Conservation (phyloP, 2,797 vertebrate species). For the Mormyrops boulengeri region DNA sequence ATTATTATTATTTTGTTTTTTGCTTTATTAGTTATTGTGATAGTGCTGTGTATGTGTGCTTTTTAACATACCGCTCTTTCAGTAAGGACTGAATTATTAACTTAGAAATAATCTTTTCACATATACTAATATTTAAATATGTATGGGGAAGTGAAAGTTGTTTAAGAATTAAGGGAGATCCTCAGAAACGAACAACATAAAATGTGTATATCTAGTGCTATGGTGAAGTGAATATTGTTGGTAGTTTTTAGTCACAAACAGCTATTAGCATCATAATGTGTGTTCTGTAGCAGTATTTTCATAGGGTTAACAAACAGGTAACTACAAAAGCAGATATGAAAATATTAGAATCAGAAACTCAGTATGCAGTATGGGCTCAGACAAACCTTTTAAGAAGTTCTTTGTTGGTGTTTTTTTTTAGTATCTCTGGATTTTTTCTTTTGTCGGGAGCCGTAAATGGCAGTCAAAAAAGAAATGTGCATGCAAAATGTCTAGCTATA, state of each 20-base stretch:
- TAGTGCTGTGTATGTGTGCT: slow-evolving; percentile 43
- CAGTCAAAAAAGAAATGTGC: slow-evolving; percentile 25
- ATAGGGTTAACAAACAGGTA: slow-evolving; percentile 24
- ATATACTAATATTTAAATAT: slow-evolving; percentile 35
- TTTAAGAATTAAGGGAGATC: slow-evolving; percentile 12
- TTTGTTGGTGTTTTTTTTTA: slow-evolving; percentile 29
- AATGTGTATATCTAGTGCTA: slow-evolving; percentile 24
- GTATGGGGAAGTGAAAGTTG: slow-evolving; percentile 28
- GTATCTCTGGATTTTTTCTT: slow-evolving; percentile 26
- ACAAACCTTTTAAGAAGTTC: slow-evolving; percentile 21
- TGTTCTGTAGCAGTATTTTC: slow-evolving; percentile 27
- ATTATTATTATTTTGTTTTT: slow-evolving; percentile 27
- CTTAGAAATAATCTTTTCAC: slow-evolving; percentile 33
- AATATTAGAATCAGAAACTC: slow-evolving; percentile 13
- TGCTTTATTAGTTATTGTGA: slow-evolving; percentile 38
- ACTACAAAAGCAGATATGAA: slow-evolving; percentile 20
- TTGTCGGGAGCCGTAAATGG: slow-evolving; percentile 26
- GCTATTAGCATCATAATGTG: slow-evolving; percentile 12
- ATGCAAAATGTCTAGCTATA: slow-evolving; percentile 32
- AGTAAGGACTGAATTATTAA: slow-evolving; percentile 35
- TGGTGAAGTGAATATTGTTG: slow-evolving; percentile 20
- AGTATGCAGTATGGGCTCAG: slow-evolving; percentile 15
- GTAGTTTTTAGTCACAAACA: slow-evolving; percentile 20
- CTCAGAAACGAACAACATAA: slow-evolving; percentile 14
- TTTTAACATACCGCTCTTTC: slow-evolving; percentile 36